Percentiles rank a stretch among this genome's conserved stretches.
Conservation (phyloP, 2,888 invertebrate species). For the Papilio gigon region DNA sequence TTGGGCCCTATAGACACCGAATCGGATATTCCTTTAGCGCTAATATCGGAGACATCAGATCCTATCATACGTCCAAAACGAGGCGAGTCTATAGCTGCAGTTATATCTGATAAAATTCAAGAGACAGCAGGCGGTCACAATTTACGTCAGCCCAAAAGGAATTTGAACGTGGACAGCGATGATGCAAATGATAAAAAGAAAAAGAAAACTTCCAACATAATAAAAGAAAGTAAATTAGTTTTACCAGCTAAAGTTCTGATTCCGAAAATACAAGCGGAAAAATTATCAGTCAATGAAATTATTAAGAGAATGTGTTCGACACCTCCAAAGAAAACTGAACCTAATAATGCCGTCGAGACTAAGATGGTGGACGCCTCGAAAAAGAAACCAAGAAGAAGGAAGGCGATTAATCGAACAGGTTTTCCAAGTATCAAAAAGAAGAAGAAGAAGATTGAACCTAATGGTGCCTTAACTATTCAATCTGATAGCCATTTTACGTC, state of each 20-base stretch:
- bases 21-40: constrained; percentile 70
- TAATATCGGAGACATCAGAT: constrained; percentile 72
- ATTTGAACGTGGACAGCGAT: constrained; percentile 66
- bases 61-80: constrained; percentile 72
- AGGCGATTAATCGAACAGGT: constrained; percentile 92
- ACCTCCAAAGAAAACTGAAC: constrained; percentile 61
- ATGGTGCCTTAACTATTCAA: constrained; percentile 52
- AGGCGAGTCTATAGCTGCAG: constrained; percentile 76
- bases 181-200: constrained; percentile 72
- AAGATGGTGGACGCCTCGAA: constrained; percentile 60
- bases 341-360: constrained; percentile 56
- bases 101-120: constrained; percentile 77
- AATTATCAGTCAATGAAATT: constrained; percentile 58
- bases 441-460: constrained; percentile 85
- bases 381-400: constrained; percentile 85
- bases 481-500: constrained; percentile 71
- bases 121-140: constrained; percentile 75
- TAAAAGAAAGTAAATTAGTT: constrained; percentile 77
- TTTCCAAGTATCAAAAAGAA: constrained; percentile 93
- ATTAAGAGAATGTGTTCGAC: constrained; percentile 55
- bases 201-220: constrained; percentile 70
- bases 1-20: constrained; percentile 70
- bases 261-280: constrained; percentile 73
- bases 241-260: constrained; percentile 69
- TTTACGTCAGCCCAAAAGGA: constrained; percentile 74